A percentile compares a stretch with the other conserved stretches of the same genome.
These are phyloP conservation scores for Parnassius orleans DNA, from an alignment of 2,888 invertebrate species.

Conservation along the genomic window DNA sequence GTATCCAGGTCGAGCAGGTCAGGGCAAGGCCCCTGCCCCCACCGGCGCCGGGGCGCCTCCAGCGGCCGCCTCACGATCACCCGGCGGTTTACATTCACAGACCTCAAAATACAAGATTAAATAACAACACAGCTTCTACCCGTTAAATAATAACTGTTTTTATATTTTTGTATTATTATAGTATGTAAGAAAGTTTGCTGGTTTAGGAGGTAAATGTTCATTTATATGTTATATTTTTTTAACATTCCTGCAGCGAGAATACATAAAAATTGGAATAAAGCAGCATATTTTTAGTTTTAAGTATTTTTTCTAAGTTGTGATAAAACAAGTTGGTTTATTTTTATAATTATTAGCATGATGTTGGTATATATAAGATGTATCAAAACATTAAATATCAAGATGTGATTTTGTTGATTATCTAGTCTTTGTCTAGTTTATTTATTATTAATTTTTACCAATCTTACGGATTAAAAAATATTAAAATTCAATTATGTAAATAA, in stretches of 20 bases:
- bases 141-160: constrained; percentile 1
- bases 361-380: neutral
- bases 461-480: too few relatives aligned
- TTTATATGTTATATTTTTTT: too few relatives aligned
- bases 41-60: constrained; percentile 62
- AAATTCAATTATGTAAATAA: too few relatives aligned
- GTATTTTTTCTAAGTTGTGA: too few relatives aligned
- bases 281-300: too few relatives aligned
- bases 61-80: constrained; percentile 71
- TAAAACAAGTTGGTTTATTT: too few relatives aligned
- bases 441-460: neutral
- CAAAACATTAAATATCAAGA: neutral
- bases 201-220: too few relatives aligned
- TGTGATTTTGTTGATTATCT: neutral
- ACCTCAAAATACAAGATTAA: constrained; percentile 38
- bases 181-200: too few relatives aligned
- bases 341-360: too few relatives aligned
- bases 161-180: too few relatives aligned
- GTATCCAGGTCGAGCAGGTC: constrained; percentile 47
- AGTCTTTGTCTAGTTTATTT: neutral
- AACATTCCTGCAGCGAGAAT: too few relatives aligned
- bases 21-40: constrained; percentile 60
- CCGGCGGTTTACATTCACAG: constrained; percentile 60
- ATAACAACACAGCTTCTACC: constrained; percentile 19
- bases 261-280: too few relatives aligned